These are phyloP conservation scores for Apamea sordens DNA, from an alignment of 2,888 invertebrate genomes.

Conservation along the genomic window DNA sequence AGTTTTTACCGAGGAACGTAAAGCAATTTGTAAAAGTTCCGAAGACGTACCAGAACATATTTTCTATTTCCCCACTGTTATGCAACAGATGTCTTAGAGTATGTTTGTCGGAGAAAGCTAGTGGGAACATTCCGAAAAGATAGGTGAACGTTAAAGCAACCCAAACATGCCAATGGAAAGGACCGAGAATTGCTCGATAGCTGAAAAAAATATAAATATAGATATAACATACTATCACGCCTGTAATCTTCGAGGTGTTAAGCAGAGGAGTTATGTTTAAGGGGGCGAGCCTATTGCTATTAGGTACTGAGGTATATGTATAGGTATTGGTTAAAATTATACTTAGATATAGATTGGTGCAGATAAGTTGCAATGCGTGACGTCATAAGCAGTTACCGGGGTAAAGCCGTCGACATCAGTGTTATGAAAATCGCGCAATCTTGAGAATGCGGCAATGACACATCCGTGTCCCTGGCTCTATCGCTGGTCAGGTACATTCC, in stretches of 20 bases:
- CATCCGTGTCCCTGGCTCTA: constrained; percentile 88
- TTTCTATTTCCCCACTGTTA: constrained; percentile 93
- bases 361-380: neutral
- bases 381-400: constrained; percentile 87
- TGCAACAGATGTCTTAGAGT: constrained; percentile 92
- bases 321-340: neutral
- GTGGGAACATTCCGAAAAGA: constrained; percentile 93
- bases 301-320: neutral
- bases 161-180: constrained; percentile 96
- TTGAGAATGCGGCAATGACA: constrained; percentile 92
- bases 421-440: constrained; percentile 95
- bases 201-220: constrained; percentile 78
- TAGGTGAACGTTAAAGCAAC: constrained; percentile 93
- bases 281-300: neutral
- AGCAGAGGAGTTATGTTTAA: neutral
- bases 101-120: constrained; percentile 93
- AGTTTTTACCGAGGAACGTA: constrained; percentile 92
- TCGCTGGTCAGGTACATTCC: constrained; percentile 93
- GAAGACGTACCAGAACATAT: constrained; percentile 97
- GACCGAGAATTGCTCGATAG: constrained; percentile 95
- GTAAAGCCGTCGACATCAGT: constrained; percentile 94
- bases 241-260: neutral
- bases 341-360: neutral
- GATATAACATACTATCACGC: neutral
- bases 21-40: constrained; percentile 96